These are phyloP conservation scores for Eupithecia abbreviata DNA, from an alignment of 2,888 invertebrate species.

Conservation along the genomic window DNA sequence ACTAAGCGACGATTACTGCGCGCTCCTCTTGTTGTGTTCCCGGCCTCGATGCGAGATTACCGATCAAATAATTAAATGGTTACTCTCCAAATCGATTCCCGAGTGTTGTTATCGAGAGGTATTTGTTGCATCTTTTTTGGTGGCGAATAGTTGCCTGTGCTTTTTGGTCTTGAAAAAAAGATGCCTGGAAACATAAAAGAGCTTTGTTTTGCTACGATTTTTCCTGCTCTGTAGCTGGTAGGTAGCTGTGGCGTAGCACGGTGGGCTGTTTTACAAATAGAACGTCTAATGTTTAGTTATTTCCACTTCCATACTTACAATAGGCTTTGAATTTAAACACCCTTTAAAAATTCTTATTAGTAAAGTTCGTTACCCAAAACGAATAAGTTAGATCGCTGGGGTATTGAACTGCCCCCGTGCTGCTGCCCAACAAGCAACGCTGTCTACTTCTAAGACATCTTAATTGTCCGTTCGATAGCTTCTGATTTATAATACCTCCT, in stretches of 20 bases:
- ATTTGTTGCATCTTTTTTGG: conserved; percentile 77
- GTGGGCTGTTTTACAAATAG: background rate
- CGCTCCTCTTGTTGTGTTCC: conserved; percentile 74
- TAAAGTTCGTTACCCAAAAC: background rate
- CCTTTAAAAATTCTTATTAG: background rate
- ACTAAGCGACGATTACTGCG: conserved; percentile 82
- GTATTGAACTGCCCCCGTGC: background rate
- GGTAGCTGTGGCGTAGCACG: background rate
- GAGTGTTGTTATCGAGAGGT: conserved; percentile 82
- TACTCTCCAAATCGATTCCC: conserved; percentile 83
- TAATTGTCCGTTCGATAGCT: conserved; percentile 77
- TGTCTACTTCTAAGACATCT: conserved; percentile 61
- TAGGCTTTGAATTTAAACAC: background rate
- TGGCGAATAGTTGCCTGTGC: conserved; percentile 59
- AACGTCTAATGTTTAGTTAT: background rate
- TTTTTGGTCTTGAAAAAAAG: conserved; percentile 20
- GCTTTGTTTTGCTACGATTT: background rate
- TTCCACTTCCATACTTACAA: background rate
- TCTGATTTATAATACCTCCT: conserved; percentile 79
- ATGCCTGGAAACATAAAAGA: background rate
- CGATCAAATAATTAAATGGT: conserved; percentile 85
- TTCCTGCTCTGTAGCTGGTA: no score
- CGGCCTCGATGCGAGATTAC: conserved; percentile 80
- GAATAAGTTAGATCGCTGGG: background rate
- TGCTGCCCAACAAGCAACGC: conserved; percentile 20